These are phyloP conservation scores for Channa striata DNA, from an alignment of 2,797 vertebrate species.

Conservation along the genomic window DNA sequence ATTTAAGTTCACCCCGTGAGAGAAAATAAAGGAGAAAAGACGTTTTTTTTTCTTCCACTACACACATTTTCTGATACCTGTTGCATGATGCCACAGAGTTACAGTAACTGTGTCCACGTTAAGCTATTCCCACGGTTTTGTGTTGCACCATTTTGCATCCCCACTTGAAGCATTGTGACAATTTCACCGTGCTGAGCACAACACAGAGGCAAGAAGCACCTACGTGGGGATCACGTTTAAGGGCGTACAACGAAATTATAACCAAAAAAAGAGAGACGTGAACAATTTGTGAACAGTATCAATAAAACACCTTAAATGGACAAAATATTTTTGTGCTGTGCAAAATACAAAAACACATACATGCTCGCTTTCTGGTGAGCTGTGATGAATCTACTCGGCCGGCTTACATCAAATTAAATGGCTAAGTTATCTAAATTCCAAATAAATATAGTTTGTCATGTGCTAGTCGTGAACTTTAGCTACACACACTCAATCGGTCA, in stretches of 20 bases:
- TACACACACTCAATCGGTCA: not conserved
- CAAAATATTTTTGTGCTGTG: not conserved
- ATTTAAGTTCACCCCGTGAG: too few relatives aligned
- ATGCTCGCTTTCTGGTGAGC: not conserved
- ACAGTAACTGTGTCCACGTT: not conserved
- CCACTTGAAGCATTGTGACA: not conserved
- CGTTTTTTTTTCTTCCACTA: too few relatives aligned
- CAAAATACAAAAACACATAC: not conserved
- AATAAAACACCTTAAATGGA: not conserved
- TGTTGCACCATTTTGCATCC: conserved; percentile 12
- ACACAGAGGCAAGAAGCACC: not conserved
- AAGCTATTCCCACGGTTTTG: not conserved
- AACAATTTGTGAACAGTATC: not conserved
- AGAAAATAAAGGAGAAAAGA: too few relatives aligned
- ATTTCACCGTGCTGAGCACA: not conserved
- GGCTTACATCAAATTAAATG: not conserved
- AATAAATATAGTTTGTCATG: not conserved
- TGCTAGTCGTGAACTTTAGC: not conserved
- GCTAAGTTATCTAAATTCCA: not conserved
- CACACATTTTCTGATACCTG: not conserved
- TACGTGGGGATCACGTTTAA: not conserved
- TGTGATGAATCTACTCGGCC: not conserved
- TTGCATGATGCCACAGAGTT: not conserved
- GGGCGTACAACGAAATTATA: not conserved
- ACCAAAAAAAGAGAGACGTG: not conserved